Evolutionary conservation across 2,113 vertebrate genomes (phyloP).

Genomic region (Protobothrops flavoviridis): DNA sequence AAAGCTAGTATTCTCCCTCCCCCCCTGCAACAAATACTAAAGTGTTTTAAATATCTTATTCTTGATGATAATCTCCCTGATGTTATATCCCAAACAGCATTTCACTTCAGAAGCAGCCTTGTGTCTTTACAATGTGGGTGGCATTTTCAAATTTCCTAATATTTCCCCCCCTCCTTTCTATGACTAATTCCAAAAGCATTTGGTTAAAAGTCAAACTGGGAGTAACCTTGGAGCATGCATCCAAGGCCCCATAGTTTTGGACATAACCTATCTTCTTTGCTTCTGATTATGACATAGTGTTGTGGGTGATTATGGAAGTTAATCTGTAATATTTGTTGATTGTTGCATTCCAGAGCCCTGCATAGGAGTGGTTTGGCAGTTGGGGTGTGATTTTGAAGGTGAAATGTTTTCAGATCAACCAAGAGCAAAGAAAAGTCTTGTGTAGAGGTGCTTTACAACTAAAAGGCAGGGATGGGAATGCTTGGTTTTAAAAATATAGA

Average conservation of each 20-base stretch:
- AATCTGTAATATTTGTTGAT: neutral
- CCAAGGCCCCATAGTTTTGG: neutral
- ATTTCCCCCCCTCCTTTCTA: neutral
- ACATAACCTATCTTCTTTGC: neutral
- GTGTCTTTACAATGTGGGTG: neutral
- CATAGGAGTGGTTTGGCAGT: neutral
- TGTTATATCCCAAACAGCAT: neutral
- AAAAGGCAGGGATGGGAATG: neutral
- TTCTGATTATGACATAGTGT: neutral
- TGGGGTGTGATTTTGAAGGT: neutral
- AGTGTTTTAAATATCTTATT: too few species aligned
- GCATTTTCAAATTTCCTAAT: neutral
- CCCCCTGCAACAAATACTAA: too few species aligned
- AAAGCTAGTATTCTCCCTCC: too few species aligned
- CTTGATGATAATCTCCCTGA: neutral
- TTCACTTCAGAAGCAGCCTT: neutral
- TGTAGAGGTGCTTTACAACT: neutral
- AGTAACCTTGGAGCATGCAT: neutral
- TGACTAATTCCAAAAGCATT: neutral
- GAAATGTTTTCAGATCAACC: neutral
- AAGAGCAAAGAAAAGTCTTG: neutral
- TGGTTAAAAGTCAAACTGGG: neutral
- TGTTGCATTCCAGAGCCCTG: neutral
- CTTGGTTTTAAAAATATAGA: neutral
- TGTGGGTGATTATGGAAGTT: neutral